These are phyloP conservation scores for Ophonus ardosiacus DNA, from an alignment of 2,888 invertebrate genomes.

Conservation along the genomic window DNA sequence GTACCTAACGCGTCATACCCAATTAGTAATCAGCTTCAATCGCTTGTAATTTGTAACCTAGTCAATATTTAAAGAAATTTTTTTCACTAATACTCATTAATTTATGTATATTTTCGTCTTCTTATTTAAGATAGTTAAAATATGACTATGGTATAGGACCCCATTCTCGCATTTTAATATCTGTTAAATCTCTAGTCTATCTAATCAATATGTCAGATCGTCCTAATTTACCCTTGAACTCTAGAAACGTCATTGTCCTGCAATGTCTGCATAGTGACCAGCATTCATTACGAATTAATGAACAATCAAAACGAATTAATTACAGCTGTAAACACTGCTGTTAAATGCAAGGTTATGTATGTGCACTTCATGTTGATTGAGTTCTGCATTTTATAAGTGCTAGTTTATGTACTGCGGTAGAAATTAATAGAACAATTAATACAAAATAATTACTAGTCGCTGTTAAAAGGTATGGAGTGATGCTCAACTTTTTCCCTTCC, in stretches of 20 bases:
- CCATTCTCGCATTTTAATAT: too few species aligned
- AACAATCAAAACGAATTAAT: slow-evolving; percentile 51
- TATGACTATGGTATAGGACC: too few species aligned
- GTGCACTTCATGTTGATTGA: not conserved
- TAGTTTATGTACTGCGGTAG: not conserved
- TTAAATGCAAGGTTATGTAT: slow-evolving; percentile 20
- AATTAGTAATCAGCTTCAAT: too few species aligned
- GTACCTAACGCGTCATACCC: too few species aligned
- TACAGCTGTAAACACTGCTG: slow-evolving; percentile 22
- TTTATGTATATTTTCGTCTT: too few species aligned
- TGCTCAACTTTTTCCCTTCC: too few species aligned
- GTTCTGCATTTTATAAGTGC: not conserved
- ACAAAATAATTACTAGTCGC: not conserved
- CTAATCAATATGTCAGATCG: slow-evolving; percentile 8
- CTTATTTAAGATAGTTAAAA: too few species aligned
- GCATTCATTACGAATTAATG: slow-evolving; percentile 50
- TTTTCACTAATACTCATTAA: too few species aligned
- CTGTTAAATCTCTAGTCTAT: not conserved
- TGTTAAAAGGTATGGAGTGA: too few species aligned
- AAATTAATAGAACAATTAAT: not conserved
- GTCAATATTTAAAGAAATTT: too few species aligned
- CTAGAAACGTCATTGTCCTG: slow-evolving; percentile 25
- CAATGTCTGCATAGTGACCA: not conserved
- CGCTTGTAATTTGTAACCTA: too few species aligned
- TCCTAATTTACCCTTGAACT: slow-evolving; percentile 45